These are phyloP conservation scores for Globodera rostochiensis DNA, from an alignment of 1,140 invertebrate genomes.

Conservation along the genomic window DNA sequence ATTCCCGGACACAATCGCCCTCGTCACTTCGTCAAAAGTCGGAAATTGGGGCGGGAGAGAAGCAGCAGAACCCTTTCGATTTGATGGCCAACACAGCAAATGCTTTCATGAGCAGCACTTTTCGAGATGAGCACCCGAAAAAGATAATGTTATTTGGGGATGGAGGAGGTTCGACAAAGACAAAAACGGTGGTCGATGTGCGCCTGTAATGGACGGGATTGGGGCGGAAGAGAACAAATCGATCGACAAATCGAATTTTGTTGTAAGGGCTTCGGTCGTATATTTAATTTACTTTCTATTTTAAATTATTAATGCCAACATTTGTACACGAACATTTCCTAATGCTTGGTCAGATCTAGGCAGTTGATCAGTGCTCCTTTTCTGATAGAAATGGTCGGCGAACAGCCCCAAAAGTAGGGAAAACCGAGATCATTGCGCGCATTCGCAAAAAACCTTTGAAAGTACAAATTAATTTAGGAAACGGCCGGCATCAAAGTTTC, in stretches of 20 bases:
- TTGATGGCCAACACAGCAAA: not conserved
- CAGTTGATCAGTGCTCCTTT: slow-evolving; percentile 29
- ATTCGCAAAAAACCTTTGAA: slow-evolving; percentile 22
- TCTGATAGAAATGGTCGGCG: slow-evolving; percentile 36
- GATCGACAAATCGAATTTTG: not conserved
- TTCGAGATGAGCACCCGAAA: not conserved
- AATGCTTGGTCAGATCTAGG: not conserved
- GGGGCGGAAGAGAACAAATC: not conserved
- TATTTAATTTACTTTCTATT: not conserved
- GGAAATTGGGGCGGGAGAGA: not conserved
- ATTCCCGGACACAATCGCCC: not conserved
- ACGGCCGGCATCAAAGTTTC: no score
- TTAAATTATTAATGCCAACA: not conserved
- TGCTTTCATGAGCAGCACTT: not conserved
- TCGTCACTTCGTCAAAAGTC: not conserved
- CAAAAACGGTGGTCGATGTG: not conserved
- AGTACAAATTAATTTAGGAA: no score
- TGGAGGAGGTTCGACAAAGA: no score
- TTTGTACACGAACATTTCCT: not conserved
- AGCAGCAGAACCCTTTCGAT: not conserved
- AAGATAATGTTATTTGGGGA: not conserved
- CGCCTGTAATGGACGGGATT: not conserved
- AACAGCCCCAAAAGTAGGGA: slow-evolving; percentile 45
- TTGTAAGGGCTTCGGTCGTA: not conserved
- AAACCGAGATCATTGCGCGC: slow-evolving; percentile 28